Evolutionary conservation across 2,888 invertebrate species (phyloP).

Genomic region (Agrotis ipsilon): DNA sequence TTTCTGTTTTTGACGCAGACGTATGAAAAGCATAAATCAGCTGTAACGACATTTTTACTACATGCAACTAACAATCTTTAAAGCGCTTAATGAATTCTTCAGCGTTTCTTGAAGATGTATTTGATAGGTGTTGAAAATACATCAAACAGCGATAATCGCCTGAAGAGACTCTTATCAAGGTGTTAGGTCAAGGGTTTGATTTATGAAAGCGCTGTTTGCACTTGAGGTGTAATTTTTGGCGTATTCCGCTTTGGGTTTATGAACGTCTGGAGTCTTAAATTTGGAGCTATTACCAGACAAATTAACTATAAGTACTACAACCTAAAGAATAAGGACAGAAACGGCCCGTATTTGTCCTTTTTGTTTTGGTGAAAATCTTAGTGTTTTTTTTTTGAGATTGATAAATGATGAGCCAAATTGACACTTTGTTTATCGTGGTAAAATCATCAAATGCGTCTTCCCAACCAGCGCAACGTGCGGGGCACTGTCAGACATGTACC

Average conservation of each 20-base stretch:
- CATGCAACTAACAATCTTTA: not conserved
- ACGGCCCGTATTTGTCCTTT: too few relatives aligned
- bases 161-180: conserved; percentile 11
- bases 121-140: conserved; percentile 39
- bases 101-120: conserved; percentile 1
- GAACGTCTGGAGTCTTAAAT: not conserved
- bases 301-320: not conserved
- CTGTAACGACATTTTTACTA: not conserved
- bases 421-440: too few relatives aligned
- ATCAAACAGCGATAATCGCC: conserved; percentile 4
- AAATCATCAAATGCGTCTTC: too few relatives aligned
- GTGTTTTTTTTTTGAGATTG: too few relatives aligned
- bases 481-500: too few relatives aligned
- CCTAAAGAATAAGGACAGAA: too few relatives aligned
- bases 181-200: conserved; percentile 26
- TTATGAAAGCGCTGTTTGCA: conserved; percentile 9
- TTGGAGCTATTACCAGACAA: not conserved
- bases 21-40: conserved; percentile 24
- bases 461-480: too few relatives aligned
- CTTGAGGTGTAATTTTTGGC: not conserved
- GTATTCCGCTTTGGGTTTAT: not conserved
- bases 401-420: too few relatives aligned
- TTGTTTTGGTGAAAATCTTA: too few relatives aligned
- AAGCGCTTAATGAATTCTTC: conserved; percentile 3
- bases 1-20: conserved; percentile 29